These are phyloP conservation scores for Ardeotis arabs DNA, from an alignment of 2,113 vertebrate genomes.

Conservation along the genomic window DNA sequence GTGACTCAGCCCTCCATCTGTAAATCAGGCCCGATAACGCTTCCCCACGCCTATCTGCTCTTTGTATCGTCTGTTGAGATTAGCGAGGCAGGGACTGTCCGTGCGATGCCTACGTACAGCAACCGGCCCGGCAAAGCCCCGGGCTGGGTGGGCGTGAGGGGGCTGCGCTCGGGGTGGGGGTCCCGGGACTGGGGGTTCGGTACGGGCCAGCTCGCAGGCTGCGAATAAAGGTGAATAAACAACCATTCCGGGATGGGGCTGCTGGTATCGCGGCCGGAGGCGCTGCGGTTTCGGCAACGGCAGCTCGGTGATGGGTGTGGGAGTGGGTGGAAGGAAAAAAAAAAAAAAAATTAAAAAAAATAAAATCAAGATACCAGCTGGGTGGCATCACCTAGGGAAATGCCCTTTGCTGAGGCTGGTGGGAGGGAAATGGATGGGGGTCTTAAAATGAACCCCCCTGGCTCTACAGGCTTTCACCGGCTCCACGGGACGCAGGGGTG, in stretches of 20 bases:
- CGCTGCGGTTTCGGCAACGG: not conserved
- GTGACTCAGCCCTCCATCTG: constrained; percentile 62
- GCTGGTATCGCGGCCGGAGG: not conserved
- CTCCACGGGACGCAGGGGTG: not conserved
- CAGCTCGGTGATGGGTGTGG: not conserved
- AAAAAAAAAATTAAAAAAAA: not conserved
- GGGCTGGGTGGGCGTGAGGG: not conserved
- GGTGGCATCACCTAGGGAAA: not conserved
- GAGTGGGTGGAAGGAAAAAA: not conserved
- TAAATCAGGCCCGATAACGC: not conserved
- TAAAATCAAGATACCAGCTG: not conserved
- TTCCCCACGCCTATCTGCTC: not conserved
- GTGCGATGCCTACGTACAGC: not conserved
- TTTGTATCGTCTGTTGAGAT: not conserved
- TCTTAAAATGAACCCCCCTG: rapidly evolving
- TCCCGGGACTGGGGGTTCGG: rapidly evolving
- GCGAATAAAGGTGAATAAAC: not conserved
- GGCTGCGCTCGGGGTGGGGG: not conserved
- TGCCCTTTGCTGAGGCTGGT: rapidly evolving
- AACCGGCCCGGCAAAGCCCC: not conserved
- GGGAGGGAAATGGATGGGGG: not conserved
- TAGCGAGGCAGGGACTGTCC: constrained; percentile 13
- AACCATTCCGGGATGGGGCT: not conserved
- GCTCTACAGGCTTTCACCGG: not conserved
- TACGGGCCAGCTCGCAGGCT: not conserved